Percentiles rank a stretch among this genome's conserved stretches.
These are phyloP conservation scores for Meliscaeva auricollis DNA, from an alignment of 2,888 invertebrate species.

Conservation along the genomic window DNA sequence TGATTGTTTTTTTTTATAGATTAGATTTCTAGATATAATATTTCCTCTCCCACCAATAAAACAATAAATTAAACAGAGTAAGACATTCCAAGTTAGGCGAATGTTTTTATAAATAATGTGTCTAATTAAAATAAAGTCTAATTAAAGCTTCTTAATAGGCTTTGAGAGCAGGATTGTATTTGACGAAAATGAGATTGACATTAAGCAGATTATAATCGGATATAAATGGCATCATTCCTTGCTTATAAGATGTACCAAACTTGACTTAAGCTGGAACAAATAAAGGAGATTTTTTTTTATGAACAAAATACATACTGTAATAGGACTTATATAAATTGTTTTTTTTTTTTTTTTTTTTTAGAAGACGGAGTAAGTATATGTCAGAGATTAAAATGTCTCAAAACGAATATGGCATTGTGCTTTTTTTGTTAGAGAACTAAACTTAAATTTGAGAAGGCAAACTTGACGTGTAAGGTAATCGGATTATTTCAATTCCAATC, in stretches of 20 bases:
- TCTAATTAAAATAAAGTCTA: constrained; percentile 3
- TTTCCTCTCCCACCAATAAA: background rate
- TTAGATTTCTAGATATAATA: background rate
- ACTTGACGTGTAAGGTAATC: too few relatives aligned
- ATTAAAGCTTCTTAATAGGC: constrained; percentile 23
- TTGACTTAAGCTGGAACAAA: background rate
- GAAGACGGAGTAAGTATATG: background rate
- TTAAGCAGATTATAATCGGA: constrained; percentile 26
- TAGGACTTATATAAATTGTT: background rate
- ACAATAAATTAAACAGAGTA: too few relatives aligned
- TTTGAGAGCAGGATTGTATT: background rate
- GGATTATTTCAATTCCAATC: too few relatives aligned
- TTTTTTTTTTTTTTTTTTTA: too few relatives aligned
- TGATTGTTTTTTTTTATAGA: background rate
- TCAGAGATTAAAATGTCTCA: background rate
- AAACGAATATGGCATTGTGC: background rate
- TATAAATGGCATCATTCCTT: background rate
- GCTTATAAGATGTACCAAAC: background rate
- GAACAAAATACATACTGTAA: background rate
- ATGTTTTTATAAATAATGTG: background rate
- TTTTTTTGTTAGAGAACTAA: too few relatives aligned
- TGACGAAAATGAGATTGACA: constrained; percentile 23
- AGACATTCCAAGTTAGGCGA: too few relatives aligned
- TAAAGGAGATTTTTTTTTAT: background rate
- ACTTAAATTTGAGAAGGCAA: too few relatives aligned